Evolutionary conservation across 2,113 vertebrate species (phyloP).

Genomic region (Clarias batrachus): DNA sequence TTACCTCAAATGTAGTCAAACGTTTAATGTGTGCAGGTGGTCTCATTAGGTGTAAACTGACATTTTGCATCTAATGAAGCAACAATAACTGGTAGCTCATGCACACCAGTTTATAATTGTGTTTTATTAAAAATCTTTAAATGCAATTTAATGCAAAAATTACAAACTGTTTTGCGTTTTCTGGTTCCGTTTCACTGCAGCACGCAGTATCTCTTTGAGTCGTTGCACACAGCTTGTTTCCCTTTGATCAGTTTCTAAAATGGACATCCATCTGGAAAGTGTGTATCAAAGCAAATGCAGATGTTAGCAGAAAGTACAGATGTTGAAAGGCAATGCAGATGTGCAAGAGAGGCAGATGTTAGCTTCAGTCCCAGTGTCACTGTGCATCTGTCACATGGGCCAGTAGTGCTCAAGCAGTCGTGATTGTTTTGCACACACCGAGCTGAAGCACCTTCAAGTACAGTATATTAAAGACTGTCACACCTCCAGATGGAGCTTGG

Average conservation of each 20-base stretch:
- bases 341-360: constrained; percentile 13
- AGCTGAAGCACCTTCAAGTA: constrained; percentile 22
- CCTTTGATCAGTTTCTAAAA: constrained; percentile 34
- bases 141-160: not conserved
- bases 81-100: not conserved
- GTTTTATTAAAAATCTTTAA: not conserved
- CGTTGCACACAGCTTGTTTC: not conserved
- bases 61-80: not conserved
- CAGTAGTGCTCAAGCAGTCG: constrained; percentile 44
- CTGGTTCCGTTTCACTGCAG: not conserved
- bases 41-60: not conserved
- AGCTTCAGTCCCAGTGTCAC: constrained; percentile 60
- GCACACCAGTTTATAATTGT: not conserved
- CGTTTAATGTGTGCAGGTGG: not conserved
- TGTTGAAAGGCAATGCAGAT: constrained; percentile 16
- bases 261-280: constrained; percentile 41
- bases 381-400: constrained; percentile 61
- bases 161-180: not conserved
- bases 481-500: constrained; percentile 3
- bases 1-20: not conserved
- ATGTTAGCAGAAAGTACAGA: constrained; percentile 50
- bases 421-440: not conserved
- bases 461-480: constrained; percentile 25
- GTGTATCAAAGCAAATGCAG: constrained; percentile 51
- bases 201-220: constrained; percentile 21